Base-by-base conservation (phyloP, 2,888 invertebrate genomes). In the Prosopocoilus inquinatus region DNA sequence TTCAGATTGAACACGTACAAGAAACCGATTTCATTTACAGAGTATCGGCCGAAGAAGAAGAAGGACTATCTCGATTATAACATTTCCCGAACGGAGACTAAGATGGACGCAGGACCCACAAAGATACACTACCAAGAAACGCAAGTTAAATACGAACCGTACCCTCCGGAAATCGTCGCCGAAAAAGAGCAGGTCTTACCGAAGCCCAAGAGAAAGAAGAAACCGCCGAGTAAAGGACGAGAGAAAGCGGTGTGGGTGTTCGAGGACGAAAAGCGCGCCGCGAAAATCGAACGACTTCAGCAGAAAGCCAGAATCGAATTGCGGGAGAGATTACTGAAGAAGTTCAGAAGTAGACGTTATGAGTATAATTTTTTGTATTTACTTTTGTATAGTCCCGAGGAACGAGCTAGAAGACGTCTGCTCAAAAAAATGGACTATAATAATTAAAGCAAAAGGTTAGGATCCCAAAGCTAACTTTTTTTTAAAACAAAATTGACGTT, bases 1-100 rank as follows among this genome's bases (percentile, higher is more conserved):
- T 47, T 66, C 4, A 57, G 64, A 2, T 69, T 66, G 4, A 62
- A 55, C 20, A 46, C 56, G 7, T 55, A 49, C 32, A 55, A 54
- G 39, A 64, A 61, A 44, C 44, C 53, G 33, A 59, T 67, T 33
- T 45, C 50, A 9, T 67, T 69, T 28, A 58, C 61, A 0, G 55
- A 47, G 8, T 66, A 60, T 20, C 48, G 65, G 34, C 70, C 71
- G 0, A 57, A 60, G 32, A 56, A 57, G 8, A 36, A 39, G 12
- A 56, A 58, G 34, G 60, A 65, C 33, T 67, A 64, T 50, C 44
- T 69, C 15, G 67, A 69, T 39, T 72, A 73, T 49, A 59, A 67
- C 5, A 66, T 73, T 16, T 70, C 70, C 0, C 65, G 72, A 62
- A 71, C 70, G 0, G 64, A 64, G 38, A 45, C 65, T 0, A 66